A percentile compares a stretch with the other conserved stretches of the same genome.
These are phyloP conservation scores for Tinea trinotella DNA, from an alignment of 2,888 invertebrate genomes.

Conservation along the genomic window DNA sequence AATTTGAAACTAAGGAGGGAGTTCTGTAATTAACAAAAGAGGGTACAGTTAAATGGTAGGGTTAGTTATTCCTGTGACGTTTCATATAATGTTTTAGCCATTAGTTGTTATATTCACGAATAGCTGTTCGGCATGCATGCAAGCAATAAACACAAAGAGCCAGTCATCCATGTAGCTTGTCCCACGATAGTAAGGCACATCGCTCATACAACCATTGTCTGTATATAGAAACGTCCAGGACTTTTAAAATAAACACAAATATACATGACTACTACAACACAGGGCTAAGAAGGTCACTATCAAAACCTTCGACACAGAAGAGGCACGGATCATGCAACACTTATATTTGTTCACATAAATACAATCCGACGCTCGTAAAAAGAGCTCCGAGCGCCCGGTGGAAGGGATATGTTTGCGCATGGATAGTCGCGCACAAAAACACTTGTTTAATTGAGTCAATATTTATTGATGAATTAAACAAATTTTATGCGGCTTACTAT, in stretches of 20 bases:
- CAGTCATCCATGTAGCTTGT: not conserved
- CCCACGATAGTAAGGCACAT: not conserved
- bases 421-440: too few relatives aligned
- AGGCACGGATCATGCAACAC: conserved; percentile 71
- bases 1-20: not conserved
- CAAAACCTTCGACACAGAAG: conserved; percentile 64
- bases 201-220: conserved; percentile 1
- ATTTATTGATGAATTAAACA: conserved; percentile 22
- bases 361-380: not conserved
- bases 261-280: conserved; percentile 66
- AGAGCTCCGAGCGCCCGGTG: too few relatives aligned
- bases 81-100: not conserved
- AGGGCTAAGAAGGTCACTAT: conserved; percentile 60
- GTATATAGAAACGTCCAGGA: conserved; percentile 10
- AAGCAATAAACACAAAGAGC: conserved; percentile 1
- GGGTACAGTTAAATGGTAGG: not conserved
- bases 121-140: conserved; percentile 8
- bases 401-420: too few relatives aligned
- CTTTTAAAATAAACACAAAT: conserved; percentile 27
- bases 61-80: conserved; percentile 1
- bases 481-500: too few relatives aligned
- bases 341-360: conserved; percentile 33
- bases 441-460: not conserved
- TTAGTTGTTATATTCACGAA: not conserved
- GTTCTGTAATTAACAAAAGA: not conserved